phyloP scores from a whole-genome alignment of 2,797 vertebrate species.

The Chelidonichthys spinosus region DNA sequence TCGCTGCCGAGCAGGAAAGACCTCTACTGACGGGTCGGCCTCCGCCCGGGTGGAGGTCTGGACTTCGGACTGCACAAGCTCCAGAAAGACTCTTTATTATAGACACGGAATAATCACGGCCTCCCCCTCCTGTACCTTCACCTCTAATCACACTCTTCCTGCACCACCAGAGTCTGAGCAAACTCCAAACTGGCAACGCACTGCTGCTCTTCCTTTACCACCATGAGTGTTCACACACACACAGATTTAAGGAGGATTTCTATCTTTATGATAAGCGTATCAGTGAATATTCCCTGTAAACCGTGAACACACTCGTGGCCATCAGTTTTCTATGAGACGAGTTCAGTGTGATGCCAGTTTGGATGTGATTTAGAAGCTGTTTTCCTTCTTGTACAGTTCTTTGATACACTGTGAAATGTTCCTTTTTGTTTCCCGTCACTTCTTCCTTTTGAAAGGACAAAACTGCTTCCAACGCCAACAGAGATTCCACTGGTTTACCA shows the following conservation, averaged over 20 bases:
- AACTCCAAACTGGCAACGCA: slow-evolving; percentile 28
- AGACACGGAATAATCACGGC: slow-evolving; percentile 1
- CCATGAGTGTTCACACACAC: slow-evolving; percentile 11
- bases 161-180: slow-evolving; percentile 21
- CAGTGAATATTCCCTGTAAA: slow-evolving; percentile 3
- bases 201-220: background rate
- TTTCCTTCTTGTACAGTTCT: slow-evolving; percentile 76
- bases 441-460: slow-evolving; percentile 18
- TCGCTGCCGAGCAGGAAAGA: slow-evolving; percentile 88
- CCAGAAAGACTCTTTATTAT: slow-evolving; percentile 17
- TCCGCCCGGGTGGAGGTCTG: slow-evolving; percentile 10
- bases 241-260: background rate
- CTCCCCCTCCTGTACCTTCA: background rate
- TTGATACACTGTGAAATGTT: slow-evolving; percentile 82
- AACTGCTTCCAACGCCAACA: slow-evolving; percentile 48
- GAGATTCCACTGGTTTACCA: slow-evolving; percentile 61
- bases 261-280: slow-evolving; percentile 1
- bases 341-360: slow-evolving; percentile 46
- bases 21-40: slow-evolving; percentile 73
- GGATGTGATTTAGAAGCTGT: slow-evolving; percentile 31
- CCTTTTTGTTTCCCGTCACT: slow-evolving; percentile 10
- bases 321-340: slow-evolving; percentile 26
- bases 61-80: slow-evolving; percentile 31
- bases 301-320: slow-evolving; percentile 35
- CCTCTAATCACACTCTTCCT: slow-evolving; percentile 2